Evolutionary conservation across 2,797 vertebrate genomes (phyloP).

Genomic region (Protosalanx chinensis): DNA sequence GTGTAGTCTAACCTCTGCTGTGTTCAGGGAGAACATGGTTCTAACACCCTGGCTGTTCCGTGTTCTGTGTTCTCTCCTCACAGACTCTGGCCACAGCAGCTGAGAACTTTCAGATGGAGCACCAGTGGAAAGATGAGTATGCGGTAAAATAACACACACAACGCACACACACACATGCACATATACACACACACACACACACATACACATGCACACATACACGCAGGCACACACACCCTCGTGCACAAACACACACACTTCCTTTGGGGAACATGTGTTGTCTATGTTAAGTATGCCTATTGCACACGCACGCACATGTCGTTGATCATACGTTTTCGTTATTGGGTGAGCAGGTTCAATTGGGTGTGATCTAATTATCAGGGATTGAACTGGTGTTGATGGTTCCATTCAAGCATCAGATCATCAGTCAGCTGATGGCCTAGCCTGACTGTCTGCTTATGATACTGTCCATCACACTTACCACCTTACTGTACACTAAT

Average conservation of each 20-base stretch:
- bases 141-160: conserved; percentile 71
- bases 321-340: not conserved
- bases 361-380: no score
- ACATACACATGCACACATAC: not conserved
- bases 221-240: not conserved
- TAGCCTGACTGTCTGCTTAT: no score
- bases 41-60: not conserved
- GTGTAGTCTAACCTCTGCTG: no score
- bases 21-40: no score
- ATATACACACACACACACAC: conserved; percentile 7
- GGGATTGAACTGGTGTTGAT: no score
- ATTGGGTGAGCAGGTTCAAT: not conserved
- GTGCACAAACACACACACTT: not conserved
- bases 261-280: not conserved
- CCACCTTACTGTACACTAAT: no score
- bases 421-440: no score
- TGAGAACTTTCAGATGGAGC: conserved; percentile 87
- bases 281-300: not conserved
- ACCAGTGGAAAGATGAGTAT: conserved; percentile 90
- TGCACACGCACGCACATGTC: not conserved
- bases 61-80: conserved; percentile 50
- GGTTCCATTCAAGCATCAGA: no score
- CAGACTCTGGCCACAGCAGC: conserved; percentile 92
- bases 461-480: not conserved
- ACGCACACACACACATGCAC: conserved; percentile 18